Conservation (phyloP, 2,113 vertebrate species). For the Uria lomvia region DNA sequence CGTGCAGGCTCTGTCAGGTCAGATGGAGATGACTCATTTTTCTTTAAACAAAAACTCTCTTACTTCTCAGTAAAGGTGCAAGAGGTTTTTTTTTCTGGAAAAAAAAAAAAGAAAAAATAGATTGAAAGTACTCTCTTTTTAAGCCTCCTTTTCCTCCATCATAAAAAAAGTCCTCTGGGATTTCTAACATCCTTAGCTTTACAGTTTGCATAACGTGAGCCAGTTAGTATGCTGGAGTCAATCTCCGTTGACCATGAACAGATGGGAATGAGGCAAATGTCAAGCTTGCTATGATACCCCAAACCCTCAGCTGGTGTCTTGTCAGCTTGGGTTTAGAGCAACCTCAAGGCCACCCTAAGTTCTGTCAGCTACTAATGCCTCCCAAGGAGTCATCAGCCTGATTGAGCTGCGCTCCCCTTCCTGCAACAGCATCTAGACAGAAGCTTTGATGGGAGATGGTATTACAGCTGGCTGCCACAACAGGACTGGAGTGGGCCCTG, state of each 20-base stretch:
- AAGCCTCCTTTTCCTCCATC: neutral
- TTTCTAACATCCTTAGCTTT: neutral
- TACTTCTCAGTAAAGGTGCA: neutral
- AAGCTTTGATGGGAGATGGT: neutral
- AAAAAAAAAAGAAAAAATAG: neutral
- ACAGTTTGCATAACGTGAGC: neutral
- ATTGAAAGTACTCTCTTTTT: neutral
- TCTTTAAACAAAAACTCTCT: neutral
- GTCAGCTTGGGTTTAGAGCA: neutral
- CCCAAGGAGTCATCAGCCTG: neutral
- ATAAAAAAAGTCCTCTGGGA: neutral
- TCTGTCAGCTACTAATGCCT: neutral
- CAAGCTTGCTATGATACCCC: neutral
- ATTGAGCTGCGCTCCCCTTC: neutral
- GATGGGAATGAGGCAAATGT: neutral
- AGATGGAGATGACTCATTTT: neutral
- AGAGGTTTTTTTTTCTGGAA: neutral
- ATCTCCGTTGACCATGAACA: neutral
- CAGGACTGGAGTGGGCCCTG: fast-evolving
- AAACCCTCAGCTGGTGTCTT: neutral
- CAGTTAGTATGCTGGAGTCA: neutral
- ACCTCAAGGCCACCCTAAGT: neutral
- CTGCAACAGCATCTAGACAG: neutral
- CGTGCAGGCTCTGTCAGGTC: neutral
- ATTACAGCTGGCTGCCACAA: neutral